phyloP scores from a whole-genome alignment of 1,140 invertebrate genomes.

The Drosophila sproati region DNA sequence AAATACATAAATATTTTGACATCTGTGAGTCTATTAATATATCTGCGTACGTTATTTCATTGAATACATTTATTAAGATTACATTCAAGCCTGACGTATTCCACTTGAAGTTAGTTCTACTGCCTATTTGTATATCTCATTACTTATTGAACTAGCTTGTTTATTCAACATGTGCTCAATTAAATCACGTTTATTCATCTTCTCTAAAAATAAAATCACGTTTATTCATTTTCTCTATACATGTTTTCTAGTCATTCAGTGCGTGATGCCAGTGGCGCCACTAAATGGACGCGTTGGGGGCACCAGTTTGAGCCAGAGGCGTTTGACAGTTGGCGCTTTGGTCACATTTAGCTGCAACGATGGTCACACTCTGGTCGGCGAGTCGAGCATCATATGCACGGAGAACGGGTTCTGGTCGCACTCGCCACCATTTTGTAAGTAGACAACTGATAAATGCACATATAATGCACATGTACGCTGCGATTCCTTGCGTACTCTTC shows the following conservation, averaged over 20 bases:
- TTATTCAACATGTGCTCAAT: no score
- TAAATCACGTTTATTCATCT: no score
- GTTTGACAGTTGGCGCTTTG: constrained; percentile 90
- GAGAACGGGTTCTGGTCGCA: constrained; percentile 95
- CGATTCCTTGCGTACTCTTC: constrained; percentile 55
- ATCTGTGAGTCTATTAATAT: no score
- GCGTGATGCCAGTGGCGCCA: constrained; percentile 89
- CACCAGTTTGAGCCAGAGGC: constrained; percentile 84
- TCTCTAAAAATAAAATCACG: no score
- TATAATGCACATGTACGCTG: constrained; percentile 54
- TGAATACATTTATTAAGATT: no score
- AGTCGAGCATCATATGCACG: constrained; percentile 92
- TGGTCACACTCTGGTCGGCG: constrained; percentile 90
- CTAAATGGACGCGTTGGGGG: constrained; percentile 89
- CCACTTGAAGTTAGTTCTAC: no score
- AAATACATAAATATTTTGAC: no score
- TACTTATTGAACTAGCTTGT: no score
- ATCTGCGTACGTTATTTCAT: no score
- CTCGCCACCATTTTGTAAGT: constrained; percentile 91
- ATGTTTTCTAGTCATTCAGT: constrained; percentile 89
- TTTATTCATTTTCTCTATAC: no score
- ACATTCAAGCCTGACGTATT: no score
- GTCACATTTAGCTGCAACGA: constrained; percentile 91
- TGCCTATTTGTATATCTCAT: no score
- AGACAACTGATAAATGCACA: constrained; percentile 68